A percentile compares a stretch with the other conserved stretches of the same genome.
Evolutionary conservation across 2,888 invertebrate genomes (phyloP).

Genomic region (Epistrophella euchroma): DNA sequence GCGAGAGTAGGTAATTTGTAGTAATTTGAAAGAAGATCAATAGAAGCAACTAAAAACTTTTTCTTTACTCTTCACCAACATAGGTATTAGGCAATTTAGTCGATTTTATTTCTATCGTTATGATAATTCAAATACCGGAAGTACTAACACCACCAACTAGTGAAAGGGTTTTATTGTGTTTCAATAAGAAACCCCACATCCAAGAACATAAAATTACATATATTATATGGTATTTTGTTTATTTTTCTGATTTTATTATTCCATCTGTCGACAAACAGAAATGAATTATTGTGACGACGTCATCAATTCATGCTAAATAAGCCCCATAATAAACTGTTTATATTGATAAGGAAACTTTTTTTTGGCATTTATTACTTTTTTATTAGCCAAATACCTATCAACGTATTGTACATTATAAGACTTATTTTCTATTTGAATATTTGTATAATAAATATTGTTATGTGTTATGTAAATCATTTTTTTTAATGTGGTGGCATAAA

Average conservation of each 20-base stretch:
- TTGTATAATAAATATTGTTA: not conserved
- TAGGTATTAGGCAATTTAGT: too few relatives aligned
- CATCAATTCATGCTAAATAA: constrained; percentile 11
- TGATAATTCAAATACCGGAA: not conserved
- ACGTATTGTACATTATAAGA: too few relatives aligned
- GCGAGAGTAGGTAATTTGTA: too few relatives aligned
- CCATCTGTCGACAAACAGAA: constrained; percentile 14
- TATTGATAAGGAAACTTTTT: constrained; percentile 4
- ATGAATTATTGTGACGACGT: not conserved
- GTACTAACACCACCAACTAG: not conserved
- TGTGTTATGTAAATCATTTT: not conserved
- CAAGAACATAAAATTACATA: not conserved
- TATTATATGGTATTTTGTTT: not conserved
- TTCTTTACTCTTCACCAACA: too few relatives aligned
- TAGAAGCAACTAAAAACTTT: too few relatives aligned
- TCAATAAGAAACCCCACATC: not conserved
- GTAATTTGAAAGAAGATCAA: too few relatives aligned
- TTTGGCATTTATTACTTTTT: constrained; percentile 20
- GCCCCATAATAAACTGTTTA: constrained; percentile 6
- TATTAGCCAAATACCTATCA: not conserved
- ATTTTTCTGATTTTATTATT: not conserved
- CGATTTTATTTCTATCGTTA: not conserved
- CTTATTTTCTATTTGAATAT: not conserved
- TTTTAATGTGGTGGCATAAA: not conserved
- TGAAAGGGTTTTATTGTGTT: constrained; percentile 7